Base-by-base conservation (phyloP, 1,140 invertebrate genomes). In the Oreohelix idahoensis region DNA sequence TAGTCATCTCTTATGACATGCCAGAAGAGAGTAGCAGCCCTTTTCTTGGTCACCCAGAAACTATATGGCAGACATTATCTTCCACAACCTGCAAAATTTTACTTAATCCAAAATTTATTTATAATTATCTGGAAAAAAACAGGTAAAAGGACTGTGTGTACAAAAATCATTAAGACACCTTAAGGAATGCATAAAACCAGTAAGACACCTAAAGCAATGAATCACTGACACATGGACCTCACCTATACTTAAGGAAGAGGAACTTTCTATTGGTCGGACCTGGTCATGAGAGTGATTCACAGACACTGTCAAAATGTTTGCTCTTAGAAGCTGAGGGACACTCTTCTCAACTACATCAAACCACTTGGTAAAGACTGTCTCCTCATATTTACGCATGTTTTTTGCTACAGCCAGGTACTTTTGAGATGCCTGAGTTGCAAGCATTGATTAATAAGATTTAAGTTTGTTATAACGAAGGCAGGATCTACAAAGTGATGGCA, bases 381-480 rank as follows among this genome's bases (percentile, higher is more conserved):
- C 94, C 92, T 98, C 96, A 89, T 95, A 97, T 0, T 93, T 92
- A 88, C 95, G 96, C 94, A 98, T 95, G 32, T 95, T 92, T 84
- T 95, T 95, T 0, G 95, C 95, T 2, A 97, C 92, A 29, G 93
- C 93, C 58, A 96, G 94, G 89, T 97, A 97, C 84, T 96, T 94
- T n/a, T 94, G 92, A 87, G 97, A 96, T 0, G 96, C 95, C 89
- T 95, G 63, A 15, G 42, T 63, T 51, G 32, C 15, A 8, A 10
- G 58, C 42, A 20, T 66, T 66, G 63, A 66, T 32, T 66, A 66
- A 66, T 66, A 10, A 58, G 53, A n/a, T 4, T 45, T 45, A 45
- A 45, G 42, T 8, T 45, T 15, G 15, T 15, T 45, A 15, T 15
- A 45, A 15, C 5, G 42, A 45, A 45, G 42, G 5, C 15, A 45